These are phyloP conservation scores for Dryadula phaetusa DNA, from an alignment of 2,888 invertebrate species.

Conservation along the genomic window DNA sequence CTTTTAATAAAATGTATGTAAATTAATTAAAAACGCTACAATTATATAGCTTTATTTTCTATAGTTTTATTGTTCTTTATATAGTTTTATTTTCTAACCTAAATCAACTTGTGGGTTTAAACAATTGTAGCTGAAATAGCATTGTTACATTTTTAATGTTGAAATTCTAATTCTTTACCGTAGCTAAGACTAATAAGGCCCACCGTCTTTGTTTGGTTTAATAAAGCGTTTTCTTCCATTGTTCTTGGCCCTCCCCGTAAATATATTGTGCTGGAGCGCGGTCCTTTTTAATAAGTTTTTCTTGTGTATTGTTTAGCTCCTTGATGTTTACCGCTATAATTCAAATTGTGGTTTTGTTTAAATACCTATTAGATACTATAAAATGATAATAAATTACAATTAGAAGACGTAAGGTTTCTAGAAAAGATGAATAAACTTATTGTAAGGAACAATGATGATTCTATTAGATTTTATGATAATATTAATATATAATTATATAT, in stretches of 20 bases:
- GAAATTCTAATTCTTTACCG: constrained; percentile 42
- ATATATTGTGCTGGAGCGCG: constrained; percentile 43
- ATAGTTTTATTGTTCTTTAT: constrained; percentile 19
- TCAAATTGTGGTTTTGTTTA: constrained; percentile 27
- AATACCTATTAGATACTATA: constrained; percentile 19
- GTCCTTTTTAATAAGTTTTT: constrained; percentile 44
- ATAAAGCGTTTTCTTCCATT: constrained; percentile 45
- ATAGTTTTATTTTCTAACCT: constrained; percentile 27
- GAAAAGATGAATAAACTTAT: constrained; percentile 7
- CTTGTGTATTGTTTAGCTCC: constrained; percentile 41
- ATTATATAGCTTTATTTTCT: constrained; percentile 16
- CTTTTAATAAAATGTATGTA: constrained; percentile 21
- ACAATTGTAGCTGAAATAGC: constrained; percentile 40
- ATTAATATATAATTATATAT: not conserved
- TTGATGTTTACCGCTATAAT: constrained; percentile 37
- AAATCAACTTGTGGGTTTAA: constrained; percentile 32
- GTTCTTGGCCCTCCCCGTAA: constrained; percentile 42
- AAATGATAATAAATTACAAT: constrained; percentile 10
- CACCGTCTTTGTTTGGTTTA: constrained; percentile 44
- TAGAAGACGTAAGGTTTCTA: constrained; percentile 8
- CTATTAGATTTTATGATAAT: not conserved
- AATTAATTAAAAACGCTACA: constrained; percentile 23
- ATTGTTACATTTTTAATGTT: constrained; percentile 39
- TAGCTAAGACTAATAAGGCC: constrained; percentile 45
- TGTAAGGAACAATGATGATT: not conserved